These are phyloP conservation scores for Cantharis rustica DNA, from an alignment of 2,888 invertebrate genomes.

Conservation along the genomic window DNA sequence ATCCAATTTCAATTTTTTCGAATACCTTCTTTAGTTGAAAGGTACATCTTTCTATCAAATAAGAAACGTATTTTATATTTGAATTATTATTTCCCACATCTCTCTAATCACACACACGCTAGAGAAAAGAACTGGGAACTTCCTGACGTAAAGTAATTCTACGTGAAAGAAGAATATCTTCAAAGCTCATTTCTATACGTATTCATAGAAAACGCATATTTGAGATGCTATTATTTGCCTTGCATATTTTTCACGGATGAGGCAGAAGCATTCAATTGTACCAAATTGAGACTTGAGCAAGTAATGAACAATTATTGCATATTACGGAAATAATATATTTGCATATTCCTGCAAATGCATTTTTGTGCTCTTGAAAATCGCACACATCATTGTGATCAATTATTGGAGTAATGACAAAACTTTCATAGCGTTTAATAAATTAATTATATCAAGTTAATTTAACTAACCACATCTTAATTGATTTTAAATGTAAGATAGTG, in stretches of 20 bases:
- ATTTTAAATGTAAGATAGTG: background rate
- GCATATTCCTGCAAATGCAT: background rate
- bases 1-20: slow-evolving; percentile 24
- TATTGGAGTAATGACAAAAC: background rate
- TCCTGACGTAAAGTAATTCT: slow-evolving; percentile 4
- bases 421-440: background rate
- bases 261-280: background rate
- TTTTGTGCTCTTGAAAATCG: no score
- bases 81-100: slow-evolving; percentile 9
- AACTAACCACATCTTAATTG: background rate
- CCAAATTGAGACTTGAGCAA: background rate
- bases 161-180: background rate
- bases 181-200: background rate
- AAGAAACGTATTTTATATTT: slow-evolving; percentile 18
- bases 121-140: background rate
- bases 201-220: background rate
- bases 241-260: background rate
- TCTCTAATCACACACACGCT: slow-evolving; percentile 15
- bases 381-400: no score
- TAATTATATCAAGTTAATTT: background rate
- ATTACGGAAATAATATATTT: no score
- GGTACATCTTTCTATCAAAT: slow-evolving; percentile 16
- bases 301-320: background rate
- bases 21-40: slow-evolving; percentile 13
- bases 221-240: background rate